These are phyloP conservation scores for Phrynocephalus vlangalii DNA, from an alignment of 2,797 vertebrate species.

Conservation along the genomic window DNA sequence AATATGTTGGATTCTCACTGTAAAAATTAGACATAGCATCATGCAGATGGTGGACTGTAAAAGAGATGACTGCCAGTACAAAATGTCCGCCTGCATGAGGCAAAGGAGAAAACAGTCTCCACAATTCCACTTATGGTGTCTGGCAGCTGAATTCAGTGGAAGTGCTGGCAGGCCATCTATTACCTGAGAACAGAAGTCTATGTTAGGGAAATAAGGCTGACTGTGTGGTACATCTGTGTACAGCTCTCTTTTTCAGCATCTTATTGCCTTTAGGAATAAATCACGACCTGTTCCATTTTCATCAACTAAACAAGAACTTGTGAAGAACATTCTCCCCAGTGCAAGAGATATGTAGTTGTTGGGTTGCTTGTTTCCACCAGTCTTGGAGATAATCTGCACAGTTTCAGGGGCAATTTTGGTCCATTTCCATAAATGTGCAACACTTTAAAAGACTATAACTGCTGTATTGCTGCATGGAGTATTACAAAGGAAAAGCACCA, in stretches of 20 bases:
- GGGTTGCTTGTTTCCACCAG: no score
- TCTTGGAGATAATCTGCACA: no score
- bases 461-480: no score
- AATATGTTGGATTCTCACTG: constrained; percentile 8
- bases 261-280: not conserved
- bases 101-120: not conserved
- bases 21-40: constrained; percentile 7
- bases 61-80: not conserved
- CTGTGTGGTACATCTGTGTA: not conserved
- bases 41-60: not conserved
- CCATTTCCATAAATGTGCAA: no score
- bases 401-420: no score
- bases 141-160: not conserved
- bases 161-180: not conserved
- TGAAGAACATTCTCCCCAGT: no score
- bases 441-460: no score
- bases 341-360: no score
- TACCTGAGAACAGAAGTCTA: not conserved
- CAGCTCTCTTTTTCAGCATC: not conserved
- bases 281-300: no score
- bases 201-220: not conserved
- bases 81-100: not conserved
- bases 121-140: no score
- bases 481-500: no score
- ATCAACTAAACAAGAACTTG: no score